Evolutionary conservation across 2,113 vertebrate genomes (phyloP).

Genomic region (Gobio gobio): DNA sequence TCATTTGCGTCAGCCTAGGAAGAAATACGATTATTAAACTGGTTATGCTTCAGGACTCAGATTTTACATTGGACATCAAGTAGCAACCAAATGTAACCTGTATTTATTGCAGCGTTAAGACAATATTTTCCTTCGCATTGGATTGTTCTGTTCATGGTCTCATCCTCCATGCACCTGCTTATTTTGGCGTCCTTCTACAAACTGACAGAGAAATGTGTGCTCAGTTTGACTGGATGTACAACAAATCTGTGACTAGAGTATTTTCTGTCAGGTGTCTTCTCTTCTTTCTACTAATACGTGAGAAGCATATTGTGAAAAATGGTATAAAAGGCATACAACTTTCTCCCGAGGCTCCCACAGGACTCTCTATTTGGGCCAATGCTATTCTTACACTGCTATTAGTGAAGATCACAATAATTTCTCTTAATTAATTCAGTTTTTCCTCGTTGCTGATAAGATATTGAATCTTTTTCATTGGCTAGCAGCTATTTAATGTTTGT

Average conservation of each 20-base stretch:
- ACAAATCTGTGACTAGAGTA: not conserved
- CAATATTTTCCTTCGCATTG: not conserved
- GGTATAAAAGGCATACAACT: not conserved
- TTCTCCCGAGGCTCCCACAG: not conserved
- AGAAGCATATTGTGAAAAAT: not conserved
- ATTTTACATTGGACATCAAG: not conserved
- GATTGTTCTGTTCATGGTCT: not conserved
- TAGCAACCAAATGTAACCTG: not conserved
- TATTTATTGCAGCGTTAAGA: not conserved
- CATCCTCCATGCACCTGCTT: not conserved
- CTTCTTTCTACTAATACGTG: not conserved
- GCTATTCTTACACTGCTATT: not conserved
- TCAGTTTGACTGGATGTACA: not conserved
- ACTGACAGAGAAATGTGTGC: not conserved
- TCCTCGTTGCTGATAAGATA: not conserved
- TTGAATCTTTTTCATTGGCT: not conserved
- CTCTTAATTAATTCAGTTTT: conserved; percentile 10
- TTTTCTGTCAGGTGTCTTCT: not conserved
- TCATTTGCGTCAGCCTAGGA: conserved; percentile 9
- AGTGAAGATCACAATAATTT: not conserved
- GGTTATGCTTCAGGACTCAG: not conserved
- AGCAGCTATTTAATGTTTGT: not conserved
- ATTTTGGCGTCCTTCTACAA: not conserved
- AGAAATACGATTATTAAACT: conserved; percentile 22
- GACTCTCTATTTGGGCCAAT: conserved; percentile 13